Conservation (phyloP, 2,888 invertebrate genomes). For the Eledona agricola region DNA sequence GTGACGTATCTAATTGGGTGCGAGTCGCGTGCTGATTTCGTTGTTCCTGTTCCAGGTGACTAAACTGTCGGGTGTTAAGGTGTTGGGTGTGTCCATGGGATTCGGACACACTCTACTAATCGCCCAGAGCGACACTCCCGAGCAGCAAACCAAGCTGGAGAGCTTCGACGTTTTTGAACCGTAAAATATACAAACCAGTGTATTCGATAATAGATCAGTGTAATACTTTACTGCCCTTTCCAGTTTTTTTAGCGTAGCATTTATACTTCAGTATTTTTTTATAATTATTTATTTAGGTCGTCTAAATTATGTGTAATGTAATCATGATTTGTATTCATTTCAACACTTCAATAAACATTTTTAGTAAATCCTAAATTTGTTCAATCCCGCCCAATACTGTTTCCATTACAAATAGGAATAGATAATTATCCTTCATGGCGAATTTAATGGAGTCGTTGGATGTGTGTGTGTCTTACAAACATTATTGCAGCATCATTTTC, state of each 20-base stretch:
- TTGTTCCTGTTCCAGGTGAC: constrained; percentile 58
- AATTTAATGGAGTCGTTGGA: constrained; percentile 7
- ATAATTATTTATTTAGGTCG: constrained; percentile 28
- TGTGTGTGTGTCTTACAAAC: constrained; percentile 54
- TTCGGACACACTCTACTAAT: constrained; percentile 83
- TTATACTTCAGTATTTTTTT: constrained; percentile 34
- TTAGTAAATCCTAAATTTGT: too few species aligned
- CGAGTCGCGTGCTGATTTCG: not conserved
- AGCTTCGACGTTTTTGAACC: constrained; percentile 66
- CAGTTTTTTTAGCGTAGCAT: constrained; percentile 23
- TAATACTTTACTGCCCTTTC: constrained; percentile 29
- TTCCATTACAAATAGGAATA: too few species aligned
- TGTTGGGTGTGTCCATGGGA: constrained; percentile 84
- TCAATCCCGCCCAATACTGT: too few species aligned
- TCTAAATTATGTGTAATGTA: constrained; percentile 45
- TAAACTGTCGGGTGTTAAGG: constrained; percentile 77
- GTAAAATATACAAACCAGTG: constrained; percentile 32
- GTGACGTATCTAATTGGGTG: constrained; percentile 67
- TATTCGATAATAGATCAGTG: constrained; percentile 17
- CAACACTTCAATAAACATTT: constrained; percentile 23
- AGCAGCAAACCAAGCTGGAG: constrained; percentile 70
- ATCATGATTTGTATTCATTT: constrained; percentile 18
- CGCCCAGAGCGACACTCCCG: constrained; percentile 70
- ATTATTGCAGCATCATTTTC: not conserved
- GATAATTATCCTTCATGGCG: constrained; percentile 5